Evolutionary conservation across 2,113 vertebrate genomes (phyloP), one percentile per base, ranked within the genome.

Genomic region (Chelonoidis abingdonii): DNA sequence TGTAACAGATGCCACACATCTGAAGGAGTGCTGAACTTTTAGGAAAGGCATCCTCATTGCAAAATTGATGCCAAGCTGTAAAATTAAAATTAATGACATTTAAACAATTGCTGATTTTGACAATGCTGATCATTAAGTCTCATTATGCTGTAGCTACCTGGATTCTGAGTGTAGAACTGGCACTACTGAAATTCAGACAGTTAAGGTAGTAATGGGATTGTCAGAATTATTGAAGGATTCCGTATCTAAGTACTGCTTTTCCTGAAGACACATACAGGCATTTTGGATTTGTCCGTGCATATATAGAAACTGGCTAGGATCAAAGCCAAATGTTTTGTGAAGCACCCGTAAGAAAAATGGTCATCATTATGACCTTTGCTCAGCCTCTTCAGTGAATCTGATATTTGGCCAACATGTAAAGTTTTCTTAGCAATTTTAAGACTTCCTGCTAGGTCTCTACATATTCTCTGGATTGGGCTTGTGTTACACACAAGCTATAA

Each of bases 181-280:
- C 94, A 86, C 13, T 59, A 54, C 17, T 83, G 78, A 92, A 89
- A 80, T 94, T 47, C 8, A 84, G 72, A 72, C 88, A 86, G 83
- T 86, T 92, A 78, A 82, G 82, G 79, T 10, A 59, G 65, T 72
- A 84, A 89, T 31, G 52, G 53, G 92, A 85, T 31, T 57, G 87
- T 80, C 54, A 89, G 69, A 95, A 91, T 95, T 94, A 94, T 80
- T 2, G 5, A 86, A 94, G 93, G 90, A 83, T 89, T 90, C 82
- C 69, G 78, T 90, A 80, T 72, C 88, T 94, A 95, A 97, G 92
- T 86, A 96, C 44, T 95, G 79, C 50, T 94, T 95, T 75, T 88
- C 79, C 65, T 83, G 57, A 88, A 85, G 81, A 88, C 82, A 87
- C 35, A 81, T 92, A 38, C 62, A 80, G 47, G 44, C 52, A 85